Conservation (phyloP, 2,113 vertebrate genomes). For the Desmodus rotundus region DNA sequence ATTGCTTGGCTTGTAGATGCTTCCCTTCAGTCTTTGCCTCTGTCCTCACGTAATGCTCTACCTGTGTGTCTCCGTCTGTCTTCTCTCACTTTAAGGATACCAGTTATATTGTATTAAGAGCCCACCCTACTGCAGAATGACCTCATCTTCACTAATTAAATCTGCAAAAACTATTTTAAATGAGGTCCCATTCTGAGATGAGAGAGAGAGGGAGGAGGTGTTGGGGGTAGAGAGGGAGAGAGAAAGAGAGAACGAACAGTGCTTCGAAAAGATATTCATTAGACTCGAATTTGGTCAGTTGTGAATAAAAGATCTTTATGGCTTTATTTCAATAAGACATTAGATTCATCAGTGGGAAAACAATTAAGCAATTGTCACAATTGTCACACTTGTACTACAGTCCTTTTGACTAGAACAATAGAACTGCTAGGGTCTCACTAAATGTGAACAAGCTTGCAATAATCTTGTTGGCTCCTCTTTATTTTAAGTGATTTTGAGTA, state of each 20-base stretch:
- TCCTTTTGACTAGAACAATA: conserved; percentile 64
- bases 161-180: not conserved
- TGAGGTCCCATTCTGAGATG: not conserved
- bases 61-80: not conserved
- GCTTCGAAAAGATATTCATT: conserved; percentile 76
- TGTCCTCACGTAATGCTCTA: not conserved
- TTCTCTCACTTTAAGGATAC: not conserved
- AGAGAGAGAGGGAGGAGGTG: not conserved
- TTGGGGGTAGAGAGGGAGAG: not conserved
- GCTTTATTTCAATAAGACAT: conserved; percentile 69
- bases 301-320: conserved; percentile 68
- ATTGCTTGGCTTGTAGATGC: not conserved
- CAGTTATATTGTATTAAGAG: not conserved
- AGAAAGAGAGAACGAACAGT: conserved; percentile 65
- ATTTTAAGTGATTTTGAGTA: not conserved
- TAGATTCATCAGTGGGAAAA: conserved; percentile 28
- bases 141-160: not conserved
- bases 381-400: conserved; percentile 64
- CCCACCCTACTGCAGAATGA: not conserved
- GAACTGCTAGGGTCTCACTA: not conserved
- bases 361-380: conserved; percentile 45
- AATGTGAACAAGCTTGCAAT: not conserved
- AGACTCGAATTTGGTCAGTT: conserved; percentile 72
- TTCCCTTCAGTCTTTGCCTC: not conserved
- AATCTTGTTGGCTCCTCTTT: not conserved